These are phyloP conservation scores for Atta texana DNA, from an alignment of 1,140 invertebrate species.

Conservation along the genomic window DNA sequence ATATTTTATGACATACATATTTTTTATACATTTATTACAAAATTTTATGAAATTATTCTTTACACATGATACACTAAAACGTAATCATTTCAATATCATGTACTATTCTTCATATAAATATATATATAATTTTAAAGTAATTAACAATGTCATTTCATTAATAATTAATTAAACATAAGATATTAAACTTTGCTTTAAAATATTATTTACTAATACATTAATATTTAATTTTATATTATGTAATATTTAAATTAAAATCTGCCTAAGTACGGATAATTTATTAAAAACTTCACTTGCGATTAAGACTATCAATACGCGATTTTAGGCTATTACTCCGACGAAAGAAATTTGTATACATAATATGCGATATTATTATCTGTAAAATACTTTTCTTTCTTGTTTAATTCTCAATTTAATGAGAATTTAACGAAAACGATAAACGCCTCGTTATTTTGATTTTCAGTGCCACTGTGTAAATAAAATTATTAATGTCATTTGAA, in stretches of 20 bases:
- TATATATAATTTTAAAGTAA: not conserved
- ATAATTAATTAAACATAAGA: not conserved
- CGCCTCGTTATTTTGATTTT: not conserved
- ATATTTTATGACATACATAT: not conserved
- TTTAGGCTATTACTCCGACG: not conserved
- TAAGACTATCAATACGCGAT: not conserved
- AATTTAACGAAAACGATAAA: not conserved
- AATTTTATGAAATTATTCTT: slow-evolving; percentile 2
- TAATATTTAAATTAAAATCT: not conserved
- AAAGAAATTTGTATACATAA: not conserved
- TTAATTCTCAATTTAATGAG: not conserved
- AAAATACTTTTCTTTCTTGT: not conserved
- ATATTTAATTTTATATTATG: not conserved
- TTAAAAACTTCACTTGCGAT: not conserved
- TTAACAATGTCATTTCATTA: not conserved
- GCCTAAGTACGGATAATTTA: not conserved
- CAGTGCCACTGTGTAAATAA: not conserved
- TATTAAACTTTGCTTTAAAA: not conserved
- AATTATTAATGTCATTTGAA: not conserved
- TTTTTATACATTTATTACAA: not conserved
- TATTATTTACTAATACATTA: not conserved
- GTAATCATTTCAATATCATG: not conserved
- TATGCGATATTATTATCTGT: not conserved
- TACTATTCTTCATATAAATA: not conserved
- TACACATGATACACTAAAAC: not conserved